These are phyloP conservation scores for Cartodere bifasciata DNA, from an alignment of 2,888 invertebrate species.

Conservation along the genomic window DNA sequence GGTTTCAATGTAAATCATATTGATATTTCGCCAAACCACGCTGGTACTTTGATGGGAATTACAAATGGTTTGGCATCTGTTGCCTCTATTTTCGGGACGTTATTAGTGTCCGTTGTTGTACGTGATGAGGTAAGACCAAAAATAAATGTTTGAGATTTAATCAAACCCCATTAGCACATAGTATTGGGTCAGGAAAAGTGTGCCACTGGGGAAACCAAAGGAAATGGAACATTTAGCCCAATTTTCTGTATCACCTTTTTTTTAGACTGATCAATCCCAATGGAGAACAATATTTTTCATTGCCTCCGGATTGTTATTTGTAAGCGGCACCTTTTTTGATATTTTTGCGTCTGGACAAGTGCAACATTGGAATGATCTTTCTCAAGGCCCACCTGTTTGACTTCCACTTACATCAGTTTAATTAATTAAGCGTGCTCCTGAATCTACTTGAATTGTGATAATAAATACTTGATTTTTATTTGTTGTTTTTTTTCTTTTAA, in stretches of 20 bases:
- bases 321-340: slow-evolving; percentile 55
- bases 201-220: no score
- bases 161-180: not conserved
- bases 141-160: not conserved
- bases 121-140: slow-evolving; percentile 48
- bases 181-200: no score
- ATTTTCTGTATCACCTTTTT: slow-evolving; percentile 15
- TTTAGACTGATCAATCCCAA: slow-evolving; percentile 47
- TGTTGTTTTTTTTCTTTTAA: no score
- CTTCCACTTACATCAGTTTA: no score
- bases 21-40: slow-evolving; percentile 72
- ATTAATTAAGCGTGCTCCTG: no score
- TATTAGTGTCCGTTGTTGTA: slow-evolving; percentile 59
- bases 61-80: slow-evolving; percentile 66
- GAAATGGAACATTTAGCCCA: no score
- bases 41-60: slow-evolving; percentile 74
- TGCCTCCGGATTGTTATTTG: slow-evolving; percentile 53
- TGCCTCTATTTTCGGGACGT: slow-evolving; percentile 66
- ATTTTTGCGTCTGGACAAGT: slow-evolving; percentile 52
- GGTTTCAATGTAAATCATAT: slow-evolving; percentile 70
- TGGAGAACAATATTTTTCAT: slow-evolving; percentile 68
- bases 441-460: no score
- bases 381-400: no score
- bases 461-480: no score
- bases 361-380: slow-evolving; percentile 51